phyloP scores from a whole-genome alignment of 2,888 invertebrate species.

The Trachelus troglodyta region DNA sequence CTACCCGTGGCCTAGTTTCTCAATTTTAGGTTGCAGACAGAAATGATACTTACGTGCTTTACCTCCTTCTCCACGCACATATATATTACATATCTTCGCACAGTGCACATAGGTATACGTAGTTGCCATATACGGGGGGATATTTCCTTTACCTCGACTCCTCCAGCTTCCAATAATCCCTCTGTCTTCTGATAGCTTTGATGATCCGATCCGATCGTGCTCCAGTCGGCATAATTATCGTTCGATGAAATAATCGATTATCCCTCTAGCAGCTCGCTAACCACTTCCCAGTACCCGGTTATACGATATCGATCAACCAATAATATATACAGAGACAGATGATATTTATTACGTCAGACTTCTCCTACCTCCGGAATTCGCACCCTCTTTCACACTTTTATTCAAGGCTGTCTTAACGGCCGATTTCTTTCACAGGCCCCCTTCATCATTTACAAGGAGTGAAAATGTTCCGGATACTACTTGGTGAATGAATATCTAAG shows the following conservation, averaged over 20 bases:
- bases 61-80: neutral
- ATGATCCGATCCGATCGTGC: neutral
- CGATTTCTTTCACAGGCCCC: neutral
- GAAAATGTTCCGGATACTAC: neutral
- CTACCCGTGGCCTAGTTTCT: conserved; percentile 30
- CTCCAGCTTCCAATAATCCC: neutral
- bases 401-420: neutral
- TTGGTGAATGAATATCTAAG: neutral
- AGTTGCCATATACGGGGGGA: neutral
- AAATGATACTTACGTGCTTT: neutral
- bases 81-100: neutral
- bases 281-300: neutral
- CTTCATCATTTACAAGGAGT: too few relatives aligned
- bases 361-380: neutral
- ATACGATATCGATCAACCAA: neutral
- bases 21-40: conserved; percentile 34
- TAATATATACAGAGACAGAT: neutral
- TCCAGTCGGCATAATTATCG: neutral
- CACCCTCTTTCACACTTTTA: neutral
- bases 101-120: neutral
- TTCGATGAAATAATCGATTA: neutral
- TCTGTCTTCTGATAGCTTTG: neutral
- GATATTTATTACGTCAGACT: neutral
- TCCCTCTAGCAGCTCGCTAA: neutral
- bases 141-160: neutral